phyloP scores from a whole-genome alignment of 2,888 invertebrate genomes.

The Pollenia labialis region DNA sequence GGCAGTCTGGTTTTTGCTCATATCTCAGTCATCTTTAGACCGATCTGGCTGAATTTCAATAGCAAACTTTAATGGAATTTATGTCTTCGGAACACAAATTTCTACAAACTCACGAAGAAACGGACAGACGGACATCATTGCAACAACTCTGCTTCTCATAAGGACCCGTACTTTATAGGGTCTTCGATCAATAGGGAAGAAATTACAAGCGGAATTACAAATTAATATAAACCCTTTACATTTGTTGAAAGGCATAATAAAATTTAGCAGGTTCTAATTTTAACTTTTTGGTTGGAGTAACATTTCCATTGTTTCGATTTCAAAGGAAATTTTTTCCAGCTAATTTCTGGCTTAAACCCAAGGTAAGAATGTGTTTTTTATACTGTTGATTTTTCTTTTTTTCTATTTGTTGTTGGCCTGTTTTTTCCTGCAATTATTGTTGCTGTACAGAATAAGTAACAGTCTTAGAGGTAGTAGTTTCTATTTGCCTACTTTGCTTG shows the following conservation, averaged over 20 bases:
- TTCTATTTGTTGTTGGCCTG: background rate
- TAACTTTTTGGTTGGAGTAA: background rate
- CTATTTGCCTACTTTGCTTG: slow-evolving; percentile 62
- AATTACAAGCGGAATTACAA: no score
- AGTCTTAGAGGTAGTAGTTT: slow-evolving; percentile 23
- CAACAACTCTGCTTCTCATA: no score
- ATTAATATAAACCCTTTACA: no score
- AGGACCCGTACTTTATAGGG: no score
- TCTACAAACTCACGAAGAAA: no score
- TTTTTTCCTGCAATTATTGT: background rate
- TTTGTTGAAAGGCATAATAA: background rate
- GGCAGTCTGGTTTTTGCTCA: no score
- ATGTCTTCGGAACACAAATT: no score
- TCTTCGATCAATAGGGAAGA: no score
- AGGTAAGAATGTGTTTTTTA: slow-evolving; percentile 8
- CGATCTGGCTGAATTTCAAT: no score
- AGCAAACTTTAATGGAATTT: no score
- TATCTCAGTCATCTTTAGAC: no score
- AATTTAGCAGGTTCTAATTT: background rate
- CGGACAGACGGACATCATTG: no score
- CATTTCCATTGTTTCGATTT: background rate
- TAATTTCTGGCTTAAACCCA: background rate
- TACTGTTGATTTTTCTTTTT: slow-evolving; percentile 26
- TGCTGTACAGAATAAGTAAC: slow-evolving; percentile 8
- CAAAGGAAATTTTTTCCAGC: background rate